phyloP scores from a whole-genome alignment of 2,797 vertebrate species.

The Pangasius larnaudii region DNA sequence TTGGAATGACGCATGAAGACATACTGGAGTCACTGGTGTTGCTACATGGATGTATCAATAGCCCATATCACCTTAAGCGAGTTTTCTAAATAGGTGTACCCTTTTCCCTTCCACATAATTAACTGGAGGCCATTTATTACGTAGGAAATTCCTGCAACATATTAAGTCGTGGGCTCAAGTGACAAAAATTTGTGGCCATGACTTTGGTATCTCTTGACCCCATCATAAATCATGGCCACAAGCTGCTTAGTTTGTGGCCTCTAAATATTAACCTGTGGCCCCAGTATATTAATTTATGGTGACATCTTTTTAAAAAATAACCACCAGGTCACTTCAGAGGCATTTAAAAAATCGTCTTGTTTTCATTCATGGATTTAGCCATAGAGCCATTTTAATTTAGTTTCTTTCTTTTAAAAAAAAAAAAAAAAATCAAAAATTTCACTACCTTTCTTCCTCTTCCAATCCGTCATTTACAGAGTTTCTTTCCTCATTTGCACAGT shows the following conservation, averaged over 20 bases:
- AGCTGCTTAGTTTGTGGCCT: background rate
- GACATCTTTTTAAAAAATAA: background rate
- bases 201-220: background rate
- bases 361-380: background rate
- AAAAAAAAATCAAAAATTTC: background rate
- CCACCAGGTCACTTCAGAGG: background rate
- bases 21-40: background rate
- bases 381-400: background rate
- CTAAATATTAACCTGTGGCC: conserved; percentile 1
- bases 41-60: background rate
- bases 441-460: background rate
- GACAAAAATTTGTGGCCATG: background rate
- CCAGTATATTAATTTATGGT: background rate
- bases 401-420: background rate
- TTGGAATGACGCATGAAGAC: background rate
- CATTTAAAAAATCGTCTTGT: background rate
- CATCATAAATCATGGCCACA: background rate
- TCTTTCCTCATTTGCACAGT: conserved; percentile 25
- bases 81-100: background rate
- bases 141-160: background rate
- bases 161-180: background rate
- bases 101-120: background rate
- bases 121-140: background rate
- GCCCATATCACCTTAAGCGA: background rate
- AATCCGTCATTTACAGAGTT: conserved; percentile 3